These are phyloP conservation scores for Platichthys flesus DNA, from an alignment of 2,113 vertebrate genomes.

Conservation along the genomic window DNA sequence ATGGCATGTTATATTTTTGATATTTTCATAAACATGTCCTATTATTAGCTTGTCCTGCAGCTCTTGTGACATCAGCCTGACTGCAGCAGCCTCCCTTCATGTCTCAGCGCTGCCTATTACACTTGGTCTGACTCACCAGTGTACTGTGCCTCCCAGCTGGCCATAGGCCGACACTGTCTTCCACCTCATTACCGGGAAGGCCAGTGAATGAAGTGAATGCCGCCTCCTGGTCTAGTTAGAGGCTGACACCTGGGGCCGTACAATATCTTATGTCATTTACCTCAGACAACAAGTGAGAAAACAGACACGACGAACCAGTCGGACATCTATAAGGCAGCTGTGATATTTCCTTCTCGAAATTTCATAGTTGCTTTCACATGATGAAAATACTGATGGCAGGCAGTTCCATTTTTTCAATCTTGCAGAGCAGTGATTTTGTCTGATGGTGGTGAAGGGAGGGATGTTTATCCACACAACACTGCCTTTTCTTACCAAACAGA, in stretches of 20 bases:
- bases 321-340: conserved; percentile 28
- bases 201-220: conserved; percentile 65
- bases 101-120: conserved; percentile 72
- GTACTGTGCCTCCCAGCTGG: conserved; percentile 73
- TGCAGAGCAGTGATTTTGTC: conserved; percentile 47
- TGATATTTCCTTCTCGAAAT: conserved; percentile 40
- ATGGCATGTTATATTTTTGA: conserved; percentile 67
- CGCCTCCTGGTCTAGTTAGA: conserved; percentile 70
- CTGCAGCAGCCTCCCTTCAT: conserved; percentile 72
- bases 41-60: conserved; percentile 78
- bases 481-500: conserved; percentile 6
- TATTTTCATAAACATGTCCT: conserved; percentile 74
- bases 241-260: conserved; percentile 68
- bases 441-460: conserved; percentile 24
- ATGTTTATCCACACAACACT: conserved; percentile 5
- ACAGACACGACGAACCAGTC: conserved; percentile 53
- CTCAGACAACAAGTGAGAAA: conserved; percentile 48
- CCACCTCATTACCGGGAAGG: conserved; percentile 75
- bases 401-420: conserved; percentile 52
- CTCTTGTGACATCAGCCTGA: conserved; percentile 76
- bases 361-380: background rate
- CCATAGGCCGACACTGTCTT: conserved; percentile 70
- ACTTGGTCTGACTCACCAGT: conserved; percentile 78
- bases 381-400: conserved; percentile 37
- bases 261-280: conserved; percentile 63